Base-by-base conservation (phyloP, 2,113 vertebrate species). In the Nanger granti region DNA sequence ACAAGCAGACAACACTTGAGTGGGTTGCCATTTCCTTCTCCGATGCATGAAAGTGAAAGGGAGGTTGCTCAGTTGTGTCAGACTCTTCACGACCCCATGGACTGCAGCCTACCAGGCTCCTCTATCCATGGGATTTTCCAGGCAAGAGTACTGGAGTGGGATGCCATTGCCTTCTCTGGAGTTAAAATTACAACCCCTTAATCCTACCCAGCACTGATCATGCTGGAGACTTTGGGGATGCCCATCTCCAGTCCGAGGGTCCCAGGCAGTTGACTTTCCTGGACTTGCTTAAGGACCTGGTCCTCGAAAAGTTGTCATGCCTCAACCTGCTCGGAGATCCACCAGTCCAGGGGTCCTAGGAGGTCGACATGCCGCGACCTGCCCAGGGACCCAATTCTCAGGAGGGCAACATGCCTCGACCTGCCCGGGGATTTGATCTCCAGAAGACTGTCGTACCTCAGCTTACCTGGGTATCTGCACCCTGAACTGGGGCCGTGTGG, bases 401-500 rank as follows among this genome's bases (percentile, higher is more conserved):
- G 60, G 60, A 62, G 60, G 60, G 6, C 5, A 31, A 15, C 29
- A 14, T 64, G 29, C 29, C 29, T 64, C 62, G 1, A 64, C 14
- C 6, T n/a, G 64, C 34, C 4, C 4, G 0, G 64, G 64, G 17
- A 69, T 20, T 69, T n/a, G 17, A 69, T n/a, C 34, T 69, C 34
- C 17, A 69, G 64, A n/a, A 69, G 17, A 8, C 64, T n/a, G 64
- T 69, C 34, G n/a, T 4, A 5, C 8, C 64, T 69, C 34, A 20
- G 8, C 64, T n/a, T 69, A 18, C 8, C 34, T n/a, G 34, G 17
- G 8, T 4, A n/a, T 69, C 64, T 69, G 64, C 64, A 69, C 17
- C 64, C 64, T 0, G 0, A n/a, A 9, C 17, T n/a, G 17, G 17
- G 34, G 17, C 20, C 0, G 8, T 4, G 4, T 69, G 34, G 34